Base-by-base conservation (phyloP, 2,888 invertebrate species). In the Luperina nickerlii region DNA sequence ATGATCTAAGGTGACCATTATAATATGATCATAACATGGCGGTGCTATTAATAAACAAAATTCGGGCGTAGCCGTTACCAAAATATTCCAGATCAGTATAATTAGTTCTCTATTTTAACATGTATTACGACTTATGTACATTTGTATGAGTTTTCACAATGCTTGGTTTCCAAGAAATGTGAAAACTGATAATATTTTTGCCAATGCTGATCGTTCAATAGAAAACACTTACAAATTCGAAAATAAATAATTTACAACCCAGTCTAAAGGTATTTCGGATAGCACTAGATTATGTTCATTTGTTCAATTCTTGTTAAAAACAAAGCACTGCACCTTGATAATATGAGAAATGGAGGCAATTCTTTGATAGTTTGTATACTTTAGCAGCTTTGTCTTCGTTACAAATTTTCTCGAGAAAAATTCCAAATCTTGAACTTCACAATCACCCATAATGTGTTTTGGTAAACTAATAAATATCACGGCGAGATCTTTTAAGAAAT, bases 31-130 rank as follows among this genome's bases (percentile, higher is more conserved):
- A 32, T 24, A 74, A 45, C 20, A 45, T 45, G 32, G 32, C 5
- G 8, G 13, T 15, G 60, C n/a, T 76, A 74, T 74, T 42, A 48
- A 74, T 48, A 75, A 60, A n/a, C 20, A 6, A 32, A 48, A 75
- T 75, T 48, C 13, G 15, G 20, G 32, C 9, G 45, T 15, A 15
- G 62, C 57, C 20, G 45, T 62, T 32, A 15, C 60, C 32, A 38
- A 48, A 45, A 75, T 75, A 62, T n/a, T n/a, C n/a, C 32, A 15
- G n/a, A 60, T 60, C 18, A 32, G 9, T 27, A 42, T 72, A 54
- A 24, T 72, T 62, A 62, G 20, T 69, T 69, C 8, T n/a, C 18
- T 54, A 51, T 54, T 24, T 32, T 27, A 38, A 20, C 8, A 38
- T 20, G 1, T 18, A 32, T 24, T 15, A 27, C 32, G 0, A 32